Evolutionary conservation across 2,113 vertebrate genomes (phyloP), one percentile per base, ranked within the genome.

Genomic region (Nothoprocta pentlandii): DNA sequence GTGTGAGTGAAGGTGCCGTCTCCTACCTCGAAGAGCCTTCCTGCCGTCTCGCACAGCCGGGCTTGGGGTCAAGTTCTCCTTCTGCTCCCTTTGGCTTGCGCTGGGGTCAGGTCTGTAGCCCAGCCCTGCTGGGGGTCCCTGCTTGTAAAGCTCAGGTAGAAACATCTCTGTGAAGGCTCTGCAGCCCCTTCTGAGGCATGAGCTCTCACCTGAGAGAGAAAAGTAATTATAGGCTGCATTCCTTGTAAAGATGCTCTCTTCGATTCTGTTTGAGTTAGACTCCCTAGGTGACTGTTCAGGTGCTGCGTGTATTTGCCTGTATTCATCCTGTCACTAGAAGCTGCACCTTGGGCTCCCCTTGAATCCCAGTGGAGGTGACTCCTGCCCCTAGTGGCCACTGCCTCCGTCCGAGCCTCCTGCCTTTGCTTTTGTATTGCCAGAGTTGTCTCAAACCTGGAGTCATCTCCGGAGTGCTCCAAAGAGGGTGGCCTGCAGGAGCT

Each of bases 341-440:
- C 63, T 46, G 73, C 80, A 16, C 42, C 62, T 62, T 23, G 0
- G 1, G 2, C 63, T 76, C 23, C 25, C 61, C n/a, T 34, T 4
- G 32, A 73, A 28, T 7, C 20, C 77, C 25, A 44, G 59, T 5
- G 36, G 0, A 46, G 62, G 80, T 28, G n/a, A 7, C 47, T 88
- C 89, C 6, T 34, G 32, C 26, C 41, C 74, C 20, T 0, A 0
- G 69, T 36, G 22, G 39, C n/a, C n/a, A n/a, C 3, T 2, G 0
- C 10, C 4, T 64, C 74, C 5, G 0, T 28, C 53, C 3, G 32
- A 78, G 69, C 44, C 30, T 53, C 58, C 85, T 30, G 56, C 19
- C 41, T 32, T 44, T 68, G 85, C 2, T 3, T 56, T 70, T 44
- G 3, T 10, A 32, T 6, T 0, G 22, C n/a, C 54, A 49, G 54